Evolutionary conservation across 2,113 vertebrate genomes (phyloP), one percentile per base, ranked within the genome.

Genomic region (Cisticola juncidis): DNA sequence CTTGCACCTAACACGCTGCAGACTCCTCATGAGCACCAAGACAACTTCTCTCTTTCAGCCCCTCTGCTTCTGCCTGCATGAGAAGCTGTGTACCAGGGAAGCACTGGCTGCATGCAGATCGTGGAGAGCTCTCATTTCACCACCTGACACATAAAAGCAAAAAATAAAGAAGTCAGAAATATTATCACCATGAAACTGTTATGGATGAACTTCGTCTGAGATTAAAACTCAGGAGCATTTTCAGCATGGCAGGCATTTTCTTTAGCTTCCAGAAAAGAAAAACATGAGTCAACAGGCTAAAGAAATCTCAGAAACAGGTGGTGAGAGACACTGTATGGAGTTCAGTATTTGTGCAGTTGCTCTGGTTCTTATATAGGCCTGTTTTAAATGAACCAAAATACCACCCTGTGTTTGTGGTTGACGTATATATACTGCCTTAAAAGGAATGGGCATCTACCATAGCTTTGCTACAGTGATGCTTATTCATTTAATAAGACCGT

Each of bases 301-400:
- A 96, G 91, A 95, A 96, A 91, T 91, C 92, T 44, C 88, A 94
- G 84, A 82, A 94, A 94, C 96, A 96, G 94, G 89, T 97, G 95
- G 89, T 2, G 9, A 86, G 88, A 86, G 80, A 83, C 0, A 0
- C 77, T 85, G 45, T 31, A 44, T 44, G n/a, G 78, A 66, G 81
- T 51, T 65, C 66, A 45, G 70, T 82, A 68, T 80, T 95, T 48
- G 42, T 82, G 74, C 93, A 95, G 94, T 96, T 97, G 95, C 79
- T 92, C 78, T 81, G 73, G 50, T 89, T 77, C 86, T 76, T 81
- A 74, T 78, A 81, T 22, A 89, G 83, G 53, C 48, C 54, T 70
- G 42, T 57, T 94, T 83, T 79, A 92, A 92, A 65, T 23, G 48
- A 85, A 76, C 54, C 17, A 82, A 88, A 95, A 94, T 96, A 92